Evolutionary conservation across 2,888 invertebrate species (phyloP).

Genomic region (Serripes groenlandicus): DNA sequence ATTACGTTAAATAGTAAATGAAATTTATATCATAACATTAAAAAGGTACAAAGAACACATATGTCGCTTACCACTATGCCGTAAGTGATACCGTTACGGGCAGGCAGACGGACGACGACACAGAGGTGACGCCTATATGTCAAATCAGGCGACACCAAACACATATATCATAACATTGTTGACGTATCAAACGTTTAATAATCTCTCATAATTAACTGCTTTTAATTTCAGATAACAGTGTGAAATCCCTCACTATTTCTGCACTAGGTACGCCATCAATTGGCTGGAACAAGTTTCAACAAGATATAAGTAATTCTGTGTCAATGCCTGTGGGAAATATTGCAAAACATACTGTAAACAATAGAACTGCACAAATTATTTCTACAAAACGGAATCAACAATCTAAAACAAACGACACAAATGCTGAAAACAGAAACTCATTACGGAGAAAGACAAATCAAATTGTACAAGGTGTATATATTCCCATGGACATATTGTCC

Average conservation of each 20-base stretch:
- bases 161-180: too few species aligned
- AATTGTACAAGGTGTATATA: slow-evolving; percentile 2
- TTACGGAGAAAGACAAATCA: neutral
- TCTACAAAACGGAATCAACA: neutral
- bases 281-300: neutral
- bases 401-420: neutral
- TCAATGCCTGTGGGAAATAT: neutral
- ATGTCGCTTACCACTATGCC: too few species aligned
- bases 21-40: too few species aligned
- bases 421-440: neutral
- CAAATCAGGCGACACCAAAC: too few species aligned
- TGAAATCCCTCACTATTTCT: neutral
- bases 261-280: slow-evolving; percentile 1
- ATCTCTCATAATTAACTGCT: too few species aligned
- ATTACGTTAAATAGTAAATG: too few species aligned
- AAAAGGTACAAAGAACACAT: too few species aligned
- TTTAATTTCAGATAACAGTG: neutral
- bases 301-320: slow-evolving; percentile 3
- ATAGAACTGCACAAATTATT: neutral
- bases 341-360: neutral
- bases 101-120: too few species aligned
- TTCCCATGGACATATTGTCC: slow-evolving; percentile 9
- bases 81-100: too few species aligned
- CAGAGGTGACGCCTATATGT: too few species aligned
- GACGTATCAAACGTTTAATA: too few species aligned